Evolutionary conservation across 2,888 invertebrate species (phyloP).

Genomic region (Capitulum mitella): DNA sequence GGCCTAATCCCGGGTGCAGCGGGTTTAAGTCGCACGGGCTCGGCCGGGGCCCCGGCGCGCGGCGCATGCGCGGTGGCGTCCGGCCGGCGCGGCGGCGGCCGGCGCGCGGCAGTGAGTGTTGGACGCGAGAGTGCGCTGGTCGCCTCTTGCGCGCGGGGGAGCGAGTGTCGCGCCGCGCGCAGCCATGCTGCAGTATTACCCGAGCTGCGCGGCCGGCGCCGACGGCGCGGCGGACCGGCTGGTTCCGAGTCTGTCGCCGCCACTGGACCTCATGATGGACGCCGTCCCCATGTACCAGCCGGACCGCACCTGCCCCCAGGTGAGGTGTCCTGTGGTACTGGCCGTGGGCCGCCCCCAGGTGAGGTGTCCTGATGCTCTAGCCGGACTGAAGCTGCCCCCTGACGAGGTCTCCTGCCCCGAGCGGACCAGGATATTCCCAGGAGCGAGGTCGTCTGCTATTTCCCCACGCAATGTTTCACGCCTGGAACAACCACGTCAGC

Average conservation of each 20-base stretch:
- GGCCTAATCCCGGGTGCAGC: not conserved
- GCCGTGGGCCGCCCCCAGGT: not conserved
- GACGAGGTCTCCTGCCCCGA: too few relatives aligned
- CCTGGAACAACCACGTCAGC: too few relatives aligned
- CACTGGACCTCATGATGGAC: slow-evolving; percentile 1
- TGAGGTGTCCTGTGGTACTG: not conserved
- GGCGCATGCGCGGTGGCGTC: not conserved
- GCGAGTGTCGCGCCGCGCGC: not conserved
- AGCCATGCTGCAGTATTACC: not conserved
- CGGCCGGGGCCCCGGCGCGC: not conserved
- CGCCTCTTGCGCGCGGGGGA: not conserved
- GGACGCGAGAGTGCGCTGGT: not conserved
- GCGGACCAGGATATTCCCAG: too few relatives aligned
- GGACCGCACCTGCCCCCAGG: not conserved
- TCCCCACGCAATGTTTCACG: too few relatives aligned
- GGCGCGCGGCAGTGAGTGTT: not conserved
- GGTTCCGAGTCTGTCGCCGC: slow-evolving; percentile 19
- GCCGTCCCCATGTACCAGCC: not conserved
- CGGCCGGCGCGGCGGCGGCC: not conserved
- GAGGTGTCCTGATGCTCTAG: not conserved
- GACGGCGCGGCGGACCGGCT: not conserved
- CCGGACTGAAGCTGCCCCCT: too few relatives aligned
- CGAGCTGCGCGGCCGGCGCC: not conserved
- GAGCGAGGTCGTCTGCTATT: too few relatives aligned
- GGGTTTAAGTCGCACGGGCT: not conserved